Base-by-base conservation (phyloP, 2,888 invertebrate species). In the Ormyrus pomaceus region DNA sequence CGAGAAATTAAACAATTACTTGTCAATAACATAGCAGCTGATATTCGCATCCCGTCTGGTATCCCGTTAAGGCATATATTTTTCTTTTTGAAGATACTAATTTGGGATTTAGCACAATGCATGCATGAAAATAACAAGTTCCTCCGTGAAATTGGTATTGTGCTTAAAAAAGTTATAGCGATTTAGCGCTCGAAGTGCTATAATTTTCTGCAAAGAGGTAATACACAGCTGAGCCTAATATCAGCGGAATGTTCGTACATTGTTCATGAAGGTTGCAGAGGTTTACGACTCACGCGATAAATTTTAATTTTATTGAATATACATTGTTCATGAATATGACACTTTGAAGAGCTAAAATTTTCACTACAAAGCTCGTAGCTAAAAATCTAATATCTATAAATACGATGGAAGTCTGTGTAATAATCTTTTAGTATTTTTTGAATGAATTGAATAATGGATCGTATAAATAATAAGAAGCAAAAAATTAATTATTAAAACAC, bases 71-170 rank as follows among this genome's bases (percentile, higher is more conserved):
- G 34, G 45, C 19, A 19, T 19, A 11, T 61, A 51, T 71, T 71
- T 71, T 71, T 13, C 34, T 48, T 62, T 56, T 55, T 6, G 11
- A 9, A 48, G 46, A 51, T 50, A 53, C 62, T 73, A 73, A 73
- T 73, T 73, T 73, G 8, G 73, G 13, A 64, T 73, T 73, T 56
- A 64, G 73, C 64, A 73, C 72, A 73, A 73, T 73, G 73, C 46
- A 46, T 51, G 64, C 9, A 50, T 8, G 51, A 10, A 61, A 71
- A 71, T 51, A 45, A 71, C 13, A 58, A 58, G 50, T 13, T 9
- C 58, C 45, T 50, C 58, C 56, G 6, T 48, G 6, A 64, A 64
- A 73, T 55, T 56, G 55, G 50, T 56, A 46, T 11, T 10, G 8
- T 10, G 45, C 13, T 34, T n/a, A 71, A 73, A 48, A 64, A 56